Evolutionary conservation across 2,888 invertebrate genomes (phyloP).

Genomic region (Furcula furcula): DNA sequence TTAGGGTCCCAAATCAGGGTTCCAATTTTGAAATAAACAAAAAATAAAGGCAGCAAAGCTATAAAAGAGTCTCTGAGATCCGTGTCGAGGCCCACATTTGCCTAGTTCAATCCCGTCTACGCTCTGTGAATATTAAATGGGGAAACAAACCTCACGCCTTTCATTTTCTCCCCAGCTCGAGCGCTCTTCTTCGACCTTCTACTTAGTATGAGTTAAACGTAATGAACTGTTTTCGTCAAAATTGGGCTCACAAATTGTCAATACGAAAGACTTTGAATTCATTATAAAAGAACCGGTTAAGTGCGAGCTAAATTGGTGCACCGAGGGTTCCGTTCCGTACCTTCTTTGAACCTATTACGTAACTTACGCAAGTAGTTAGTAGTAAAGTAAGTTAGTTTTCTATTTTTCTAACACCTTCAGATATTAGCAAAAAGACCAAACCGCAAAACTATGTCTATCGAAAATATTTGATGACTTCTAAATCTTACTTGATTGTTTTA

Average conservation of each 20-base stretch:
- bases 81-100: constrained; percentile 69
- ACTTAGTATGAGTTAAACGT: constrained; percentile 45
- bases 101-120: constrained; percentile 63
- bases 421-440: no score
- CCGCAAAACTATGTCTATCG: no score
- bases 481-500: no score
- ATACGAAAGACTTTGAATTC: constrained; percentile 21
- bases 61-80: constrained; percentile 50
- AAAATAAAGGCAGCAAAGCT: constrained; percentile 35
- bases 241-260: constrained; percentile 30
- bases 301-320: no score
- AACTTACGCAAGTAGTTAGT: no score
- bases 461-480: no score
- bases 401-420: no score
- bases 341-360: no score
- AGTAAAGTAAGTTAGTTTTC: no score
- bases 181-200: constrained; percentile 39
- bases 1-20: constrained; percentile 7
- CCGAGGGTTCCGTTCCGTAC: no score
- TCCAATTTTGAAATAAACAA: constrained; percentile 29
- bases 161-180: constrained; percentile 57
- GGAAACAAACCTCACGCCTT: constrained; percentile 47
- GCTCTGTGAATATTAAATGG: constrained; percentile 69
- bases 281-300: constrained; percentile 27
- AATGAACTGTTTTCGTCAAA: constrained; percentile 37